Evolutionary conservation across 2,888 invertebrate genomes (phyloP).

Genomic region (Auanema freiburgensis): DNA sequence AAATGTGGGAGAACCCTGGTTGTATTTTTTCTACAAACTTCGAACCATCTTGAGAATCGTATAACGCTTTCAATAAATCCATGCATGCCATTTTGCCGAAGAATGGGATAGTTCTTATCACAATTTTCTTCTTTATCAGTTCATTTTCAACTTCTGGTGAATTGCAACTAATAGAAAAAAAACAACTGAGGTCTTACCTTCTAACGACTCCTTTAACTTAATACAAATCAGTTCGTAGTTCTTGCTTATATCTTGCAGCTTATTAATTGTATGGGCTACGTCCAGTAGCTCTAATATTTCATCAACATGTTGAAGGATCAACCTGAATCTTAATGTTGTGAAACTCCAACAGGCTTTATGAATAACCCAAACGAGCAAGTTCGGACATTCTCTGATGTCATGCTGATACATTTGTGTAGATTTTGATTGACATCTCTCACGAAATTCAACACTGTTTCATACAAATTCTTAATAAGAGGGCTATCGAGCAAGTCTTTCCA

Average conservation of each 20-base stretch:
- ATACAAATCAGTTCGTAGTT: not conserved
- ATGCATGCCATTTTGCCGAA: constrained; percentile 19
- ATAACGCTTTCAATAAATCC: constrained; percentile 26
- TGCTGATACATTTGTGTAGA: not conserved
- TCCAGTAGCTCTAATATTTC: too few relatives aligned
- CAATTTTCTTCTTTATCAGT: not conserved
- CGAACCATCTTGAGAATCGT: constrained; percentile 12
- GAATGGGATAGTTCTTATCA: constrained; percentile 27
- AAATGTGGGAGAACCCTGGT: constrained; percentile 21
- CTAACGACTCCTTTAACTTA: not conserved
- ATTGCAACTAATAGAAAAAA: not conserved
- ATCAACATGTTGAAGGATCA: too few relatives aligned
- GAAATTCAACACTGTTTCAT: not conserved
- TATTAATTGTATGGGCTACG: too few relatives aligned
- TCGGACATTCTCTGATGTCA: not conserved
- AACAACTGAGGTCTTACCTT: not conserved
- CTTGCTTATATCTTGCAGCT: not conserved
- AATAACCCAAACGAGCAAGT: not conserved
- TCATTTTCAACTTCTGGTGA: not conserved
- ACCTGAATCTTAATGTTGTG: too few relatives aligned
- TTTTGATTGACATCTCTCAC: not conserved
- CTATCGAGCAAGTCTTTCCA: constrained; percentile 8
- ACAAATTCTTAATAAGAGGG: constrained; percentile 4
- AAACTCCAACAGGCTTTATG: too few relatives aligned
- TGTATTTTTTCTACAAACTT: constrained; percentile 21